A percentile compares a stretch with the other conserved stretches of the same genome.
Evolutionary conservation across 2,888 invertebrate species (phyloP).

Genomic region (Scaptomyza parva): DNA sequence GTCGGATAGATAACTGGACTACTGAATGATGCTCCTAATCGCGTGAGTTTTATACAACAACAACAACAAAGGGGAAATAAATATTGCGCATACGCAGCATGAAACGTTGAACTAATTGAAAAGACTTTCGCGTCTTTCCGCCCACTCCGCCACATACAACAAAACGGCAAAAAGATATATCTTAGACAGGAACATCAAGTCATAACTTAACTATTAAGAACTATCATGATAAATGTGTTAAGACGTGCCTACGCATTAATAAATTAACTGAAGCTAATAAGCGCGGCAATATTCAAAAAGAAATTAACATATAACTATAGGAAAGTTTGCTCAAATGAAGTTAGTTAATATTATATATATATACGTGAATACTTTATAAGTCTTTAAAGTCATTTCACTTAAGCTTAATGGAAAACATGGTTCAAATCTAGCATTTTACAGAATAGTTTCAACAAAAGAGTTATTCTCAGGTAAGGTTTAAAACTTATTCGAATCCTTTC

Average conservation of each 20-base stretch:
- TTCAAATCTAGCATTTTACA: no score
- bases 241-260: neutral
- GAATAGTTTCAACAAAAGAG: no score
- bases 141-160: constrained; percentile 28
- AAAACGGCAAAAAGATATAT: neutral
- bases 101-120: constrained; percentile 26
- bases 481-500: no score
- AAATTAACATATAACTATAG: no score
- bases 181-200: neutral
- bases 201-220: neutral
- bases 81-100: constrained; percentile 53
- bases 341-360: no score
- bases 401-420: no score
- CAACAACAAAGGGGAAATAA: constrained; percentile 19
- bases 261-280: constrained; percentile 1
- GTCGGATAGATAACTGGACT: constrained; percentile 33
- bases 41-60: constrained; percentile 8
- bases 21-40: constrained; percentile 31
- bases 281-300: neutral
- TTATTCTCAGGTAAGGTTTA: no score
- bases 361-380: no score
- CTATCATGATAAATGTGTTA: neutral
- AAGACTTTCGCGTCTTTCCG: constrained; percentile 16
- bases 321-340: no score
- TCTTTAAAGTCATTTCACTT: no score